These are phyloP conservation scores for Choristoneura rosaceana DNA, from an alignment of 2,888 invertebrate species.

Conservation along the genomic window DNA sequence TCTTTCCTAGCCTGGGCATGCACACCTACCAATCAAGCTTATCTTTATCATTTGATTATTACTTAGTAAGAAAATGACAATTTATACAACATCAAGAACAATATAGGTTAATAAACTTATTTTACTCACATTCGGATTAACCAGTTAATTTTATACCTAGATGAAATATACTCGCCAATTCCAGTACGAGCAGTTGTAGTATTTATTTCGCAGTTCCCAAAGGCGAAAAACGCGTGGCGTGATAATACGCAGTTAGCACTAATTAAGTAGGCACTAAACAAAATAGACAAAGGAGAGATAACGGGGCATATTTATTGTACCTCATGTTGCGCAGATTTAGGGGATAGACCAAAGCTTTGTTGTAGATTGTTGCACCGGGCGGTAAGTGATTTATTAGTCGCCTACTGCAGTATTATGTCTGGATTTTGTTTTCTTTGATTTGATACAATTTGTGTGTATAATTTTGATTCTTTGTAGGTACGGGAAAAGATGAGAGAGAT, in stretches of 20 bases:
- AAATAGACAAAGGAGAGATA: conserved; percentile 36
- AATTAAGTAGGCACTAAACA: conserved; percentile 34
- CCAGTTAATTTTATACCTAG: background rate
- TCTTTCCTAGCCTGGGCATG: too few species aligned
- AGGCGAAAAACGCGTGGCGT: conserved; percentile 20
- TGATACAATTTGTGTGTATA: background rate
- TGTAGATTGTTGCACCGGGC: background rate
- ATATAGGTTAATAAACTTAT: too few species aligned
- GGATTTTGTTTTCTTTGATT: background rate
- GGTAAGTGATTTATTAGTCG: background rate
- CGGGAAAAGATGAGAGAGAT: too few species aligned
- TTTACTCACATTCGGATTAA: background rate
- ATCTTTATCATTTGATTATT: too few species aligned
- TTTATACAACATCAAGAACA: too few species aligned
- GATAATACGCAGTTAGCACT: conserved; percentile 27
- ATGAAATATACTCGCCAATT: background rate
- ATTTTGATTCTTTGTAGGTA: background rate
- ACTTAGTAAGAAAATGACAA: too few species aligned
- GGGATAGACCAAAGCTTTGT: conserved; percentile 4
- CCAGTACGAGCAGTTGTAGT: background rate
- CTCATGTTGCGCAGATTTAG: conserved; percentile 22
- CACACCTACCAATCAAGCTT: too few species aligned
- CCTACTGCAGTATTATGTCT: background rate
- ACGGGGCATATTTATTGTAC: conserved; percentile 17
- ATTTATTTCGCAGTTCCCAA: conserved; percentile 14